Conservation (phyloP, 2,797 vertebrate genomes). For the Gastrophryne carolinensis region DNA sequence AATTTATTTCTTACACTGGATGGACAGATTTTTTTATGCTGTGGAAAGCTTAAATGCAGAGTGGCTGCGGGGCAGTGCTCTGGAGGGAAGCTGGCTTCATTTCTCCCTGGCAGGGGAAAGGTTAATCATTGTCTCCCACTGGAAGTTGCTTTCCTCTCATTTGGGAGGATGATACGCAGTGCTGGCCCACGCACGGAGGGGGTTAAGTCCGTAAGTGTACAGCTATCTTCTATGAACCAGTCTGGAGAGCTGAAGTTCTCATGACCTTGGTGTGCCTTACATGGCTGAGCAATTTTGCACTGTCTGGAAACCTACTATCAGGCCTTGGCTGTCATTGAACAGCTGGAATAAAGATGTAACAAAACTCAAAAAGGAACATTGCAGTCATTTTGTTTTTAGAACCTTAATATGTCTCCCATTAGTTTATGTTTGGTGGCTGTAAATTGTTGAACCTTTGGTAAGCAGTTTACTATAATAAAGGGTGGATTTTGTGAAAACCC, state of each 20-base stretch:
- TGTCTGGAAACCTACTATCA: background rate
- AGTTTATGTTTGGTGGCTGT: no score
- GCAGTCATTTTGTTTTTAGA: background rate
- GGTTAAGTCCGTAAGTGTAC: background rate
- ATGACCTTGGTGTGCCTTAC: constrained; percentile 8
- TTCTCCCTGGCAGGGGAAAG: constrained; percentile 38
- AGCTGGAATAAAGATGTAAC: background rate
- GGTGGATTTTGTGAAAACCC: no score
- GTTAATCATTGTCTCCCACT: background rate
- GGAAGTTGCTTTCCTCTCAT: background rate
- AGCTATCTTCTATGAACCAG: background rate
- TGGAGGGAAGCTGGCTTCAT: constrained; percentile 7
- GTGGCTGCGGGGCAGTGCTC: constrained; percentile 41
- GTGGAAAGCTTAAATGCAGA: background rate
- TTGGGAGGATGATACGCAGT: background rate
- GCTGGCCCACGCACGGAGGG: background rate
- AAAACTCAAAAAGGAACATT: background rate
- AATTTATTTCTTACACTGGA: constrained; percentile 46
- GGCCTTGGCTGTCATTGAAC: background rate
- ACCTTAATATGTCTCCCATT: no score
- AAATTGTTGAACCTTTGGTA: no score
- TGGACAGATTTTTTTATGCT: background rate
- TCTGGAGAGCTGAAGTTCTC: background rate
- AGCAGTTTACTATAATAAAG: no score
- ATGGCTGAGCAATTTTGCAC: constrained; percentile 10